These are phyloP conservation scores for Brachionus plicatilis DNA, from an alignment of 1,140 invertebrate species.

Conservation along the genomic window DNA sequence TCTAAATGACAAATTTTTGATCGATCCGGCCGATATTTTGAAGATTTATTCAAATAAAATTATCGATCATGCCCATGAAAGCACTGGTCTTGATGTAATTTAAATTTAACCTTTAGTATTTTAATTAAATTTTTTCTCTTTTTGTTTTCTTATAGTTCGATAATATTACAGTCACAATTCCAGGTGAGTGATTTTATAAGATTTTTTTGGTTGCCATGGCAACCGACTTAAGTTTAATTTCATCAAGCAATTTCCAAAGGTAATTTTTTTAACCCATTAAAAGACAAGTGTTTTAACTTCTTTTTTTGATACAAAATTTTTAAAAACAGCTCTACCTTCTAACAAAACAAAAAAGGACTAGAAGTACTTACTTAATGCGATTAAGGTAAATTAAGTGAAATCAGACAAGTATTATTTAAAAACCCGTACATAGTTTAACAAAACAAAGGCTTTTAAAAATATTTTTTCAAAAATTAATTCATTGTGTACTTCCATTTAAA, in stretches of 20 bases:
- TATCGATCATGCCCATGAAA: constrained; percentile 11
- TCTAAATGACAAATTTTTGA: neutral
- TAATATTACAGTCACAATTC: constrained; percentile 37
- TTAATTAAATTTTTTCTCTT: neutral
- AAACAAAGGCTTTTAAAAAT: too few relatives aligned
- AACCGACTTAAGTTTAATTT: neutral
- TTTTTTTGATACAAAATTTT: too few relatives aligned
- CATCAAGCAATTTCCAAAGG: neutral
- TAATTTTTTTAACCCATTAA: too few relatives aligned
- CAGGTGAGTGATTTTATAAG: neutral
- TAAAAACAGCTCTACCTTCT: too few relatives aligned
- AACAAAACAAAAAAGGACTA: too few relatives aligned
- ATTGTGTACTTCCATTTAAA: too few relatives aligned
- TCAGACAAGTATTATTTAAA: neutral
- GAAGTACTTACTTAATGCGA: neutral
- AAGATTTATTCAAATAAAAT: constrained; percentile 21
- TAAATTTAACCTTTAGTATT: neutral
- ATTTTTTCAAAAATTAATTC: too few relatives aligned
- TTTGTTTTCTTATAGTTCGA: neutral
- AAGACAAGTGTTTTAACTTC: too few relatives aligned
- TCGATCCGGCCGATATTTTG: constrained; percentile 27
- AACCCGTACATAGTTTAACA: too few relatives aligned
- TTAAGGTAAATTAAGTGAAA: neutral
- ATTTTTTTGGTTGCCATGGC: neutral
- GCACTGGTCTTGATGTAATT: constrained; percentile 1